Evolutionary conservation across 2,888 invertebrate genomes (phyloP), one percentile per base, ranked within the genome.

Genomic region (Resseliella maxima): DNA sequence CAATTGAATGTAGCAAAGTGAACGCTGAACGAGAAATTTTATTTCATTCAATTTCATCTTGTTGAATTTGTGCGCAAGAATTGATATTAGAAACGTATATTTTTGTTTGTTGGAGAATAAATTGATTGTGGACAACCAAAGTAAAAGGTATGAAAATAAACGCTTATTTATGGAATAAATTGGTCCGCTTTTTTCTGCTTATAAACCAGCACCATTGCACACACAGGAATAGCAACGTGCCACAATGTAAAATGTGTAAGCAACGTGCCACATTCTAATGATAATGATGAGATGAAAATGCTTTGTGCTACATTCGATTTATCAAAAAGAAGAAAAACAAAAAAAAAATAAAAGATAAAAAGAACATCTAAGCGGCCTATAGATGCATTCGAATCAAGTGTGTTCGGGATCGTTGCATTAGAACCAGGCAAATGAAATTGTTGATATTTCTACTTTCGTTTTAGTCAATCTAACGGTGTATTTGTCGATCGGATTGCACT

Each of bases 401-500:
- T 31, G 72, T 15, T 72, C 46, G 46, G 6, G n/a, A n/a, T n/a
- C n/a, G n/a, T n/a, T n/a, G 10, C 27, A 5, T 72, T 72, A 72
- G 72, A 72, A 72, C 72, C 72, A 35, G 72, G 72, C 31, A 12
- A 72, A 12, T 35, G 27, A 31, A n/a, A n/a, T n/a, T n/a, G n/a
- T 31, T 12, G n/a, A 15, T 72, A 15, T 35, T 72, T 72, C 72
- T 72, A 72, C 72, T 72, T 72, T 72, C 72, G 72, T 72, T 72
- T 59, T 15, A 27, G 27, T 31, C 31, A 72, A 72, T 35, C 31
- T 18, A 72, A 72, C 72, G 72, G 72, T 72, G 72, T 35, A 59
- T 59, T 59, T 41, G n/a, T 50, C 18, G 24, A 64, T 64, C 64
- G 81, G 81, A n/a, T 81, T 81, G 81, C 81, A 81, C 81, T 81